These are phyloP conservation scores for Apus apus DNA, from an alignment of 2,113 vertebrate genomes.

Conservation along the genomic window DNA sequence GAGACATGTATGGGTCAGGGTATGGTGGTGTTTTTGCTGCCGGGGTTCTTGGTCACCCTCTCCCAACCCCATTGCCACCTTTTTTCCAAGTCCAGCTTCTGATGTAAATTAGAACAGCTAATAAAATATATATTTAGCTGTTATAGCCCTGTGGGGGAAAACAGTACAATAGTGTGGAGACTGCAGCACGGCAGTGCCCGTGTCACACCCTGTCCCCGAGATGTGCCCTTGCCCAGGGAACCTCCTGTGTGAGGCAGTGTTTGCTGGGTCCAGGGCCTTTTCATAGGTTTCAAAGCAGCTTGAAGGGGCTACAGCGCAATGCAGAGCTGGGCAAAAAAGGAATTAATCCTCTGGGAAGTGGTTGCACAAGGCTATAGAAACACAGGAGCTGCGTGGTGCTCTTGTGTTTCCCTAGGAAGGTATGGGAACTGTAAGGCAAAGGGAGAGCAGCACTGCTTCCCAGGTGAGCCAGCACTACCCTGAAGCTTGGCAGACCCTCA, in stretches of 20 bases:
- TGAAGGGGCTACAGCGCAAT: neutral
- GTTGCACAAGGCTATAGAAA: neutral
- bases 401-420: neutral
- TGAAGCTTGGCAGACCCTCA: neutral
- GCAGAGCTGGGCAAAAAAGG: neutral
- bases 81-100: neutral
- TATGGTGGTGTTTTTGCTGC: neutral
- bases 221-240: neutral
- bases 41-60: neutral
- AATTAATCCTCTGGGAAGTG: neutral
- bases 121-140: neutral
- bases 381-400: neutral
- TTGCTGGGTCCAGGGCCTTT: neutral
- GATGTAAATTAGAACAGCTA: neutral
- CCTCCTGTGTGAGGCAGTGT: neutral
- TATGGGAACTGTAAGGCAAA: neutral
- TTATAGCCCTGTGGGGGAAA: accelerated
- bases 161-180: neutral
- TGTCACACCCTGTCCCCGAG: accelerated
- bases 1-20: neutral
- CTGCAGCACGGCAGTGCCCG: neutral
- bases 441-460: neutral
- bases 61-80: neutral
- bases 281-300: neutral
- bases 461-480: neutral